These are phyloP conservation scores for Tapirus terrestris DNA, from an alignment of 2,113 vertebrate species.

Conservation along the genomic window DNA sequence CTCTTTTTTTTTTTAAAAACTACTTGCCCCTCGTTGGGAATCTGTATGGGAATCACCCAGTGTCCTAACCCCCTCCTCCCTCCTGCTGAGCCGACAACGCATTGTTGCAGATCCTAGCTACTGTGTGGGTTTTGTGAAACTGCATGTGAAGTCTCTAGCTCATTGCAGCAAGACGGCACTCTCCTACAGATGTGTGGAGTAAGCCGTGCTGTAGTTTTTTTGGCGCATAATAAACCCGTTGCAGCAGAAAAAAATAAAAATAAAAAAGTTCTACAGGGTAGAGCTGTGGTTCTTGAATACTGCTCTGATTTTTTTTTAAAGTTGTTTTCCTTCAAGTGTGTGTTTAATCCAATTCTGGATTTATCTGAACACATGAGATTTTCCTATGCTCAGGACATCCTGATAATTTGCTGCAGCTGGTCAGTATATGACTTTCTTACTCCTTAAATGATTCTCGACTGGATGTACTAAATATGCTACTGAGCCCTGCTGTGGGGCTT, in stretches of 20 bases:
- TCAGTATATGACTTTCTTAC: neutral
- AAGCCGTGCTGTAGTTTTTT: conserved; percentile 92
- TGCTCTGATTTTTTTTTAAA: neutral
- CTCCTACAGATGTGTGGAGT: conserved; percentile 97
- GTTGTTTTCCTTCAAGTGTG: neutral
- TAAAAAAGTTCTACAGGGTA: neutral
- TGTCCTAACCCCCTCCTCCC: conserved; percentile 87
- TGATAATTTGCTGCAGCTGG: neutral
- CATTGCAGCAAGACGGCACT: conserved; percentile 98
- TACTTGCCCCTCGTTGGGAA: conserved; percentile 88
- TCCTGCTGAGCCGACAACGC: conserved; percentile 94
- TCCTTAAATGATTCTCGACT: neutral
- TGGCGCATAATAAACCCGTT: conserved; percentile 99
- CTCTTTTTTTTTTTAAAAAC: conserved; percentile 79
- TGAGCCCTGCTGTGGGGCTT: neutral
- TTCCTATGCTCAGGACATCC: neutral
- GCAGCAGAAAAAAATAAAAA: conserved; percentile 89
- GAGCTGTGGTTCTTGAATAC: neutral
- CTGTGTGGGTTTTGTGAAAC: conserved; percentile 96
- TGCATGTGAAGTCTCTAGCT: conserved; percentile 98
- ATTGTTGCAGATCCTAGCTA: conserved; percentile 93
- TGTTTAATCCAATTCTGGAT: neutral
- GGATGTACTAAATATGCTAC: neutral
- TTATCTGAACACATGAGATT: neutral
- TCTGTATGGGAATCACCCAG: conserved; percentile 97